Percentiles rank a stretch among this genome's conserved stretches.
phyloP scores from a whole-genome alignment of 2,797 vertebrate species.

The Cheirogaleus major region DNA sequence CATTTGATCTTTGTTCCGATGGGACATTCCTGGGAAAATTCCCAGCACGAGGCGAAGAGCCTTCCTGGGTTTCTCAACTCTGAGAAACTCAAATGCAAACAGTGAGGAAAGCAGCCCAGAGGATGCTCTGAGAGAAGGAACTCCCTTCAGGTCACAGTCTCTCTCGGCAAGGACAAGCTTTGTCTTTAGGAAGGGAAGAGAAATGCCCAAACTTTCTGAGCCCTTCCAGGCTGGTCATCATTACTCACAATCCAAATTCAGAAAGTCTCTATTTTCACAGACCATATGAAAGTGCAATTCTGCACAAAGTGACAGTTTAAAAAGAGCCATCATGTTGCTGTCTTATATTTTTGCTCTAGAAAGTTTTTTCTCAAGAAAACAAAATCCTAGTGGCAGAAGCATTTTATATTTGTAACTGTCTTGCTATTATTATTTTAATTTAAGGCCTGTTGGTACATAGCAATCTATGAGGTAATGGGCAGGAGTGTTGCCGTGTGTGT shows the following conservation, averaged over 20 bases:
- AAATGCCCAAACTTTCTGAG: neutral
- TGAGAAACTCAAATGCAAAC: neutral
- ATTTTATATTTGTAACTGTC: neutral
- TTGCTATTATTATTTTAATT: neutral
- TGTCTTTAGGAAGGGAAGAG: neutral
- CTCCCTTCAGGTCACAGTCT: neutral
- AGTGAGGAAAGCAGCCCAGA: neutral
- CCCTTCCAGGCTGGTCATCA: neutral
- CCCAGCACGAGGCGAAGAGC: too few relatives aligned
- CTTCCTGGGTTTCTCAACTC: neutral
- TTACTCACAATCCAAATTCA: neutral
- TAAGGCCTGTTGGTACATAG: neutral
- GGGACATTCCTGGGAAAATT: neutral
- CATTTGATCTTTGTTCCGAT: neutral
- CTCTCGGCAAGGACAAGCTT: neutral
- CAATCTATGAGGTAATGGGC: neutral
- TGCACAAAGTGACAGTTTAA: neutral
- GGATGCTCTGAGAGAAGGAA: neutral
- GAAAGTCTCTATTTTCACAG: neutral
- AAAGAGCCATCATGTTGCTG: neutral
- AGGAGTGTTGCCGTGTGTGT: neutral
- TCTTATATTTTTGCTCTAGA: neutral
- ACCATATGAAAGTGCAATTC: neutral
- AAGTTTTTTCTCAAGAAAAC: constrained; percentile 1
- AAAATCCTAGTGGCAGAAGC: neutral